Evolutionary conservation across 2,797 vertebrate genomes (phyloP).

Genomic region (Phoebastria nigripes): DNA sequence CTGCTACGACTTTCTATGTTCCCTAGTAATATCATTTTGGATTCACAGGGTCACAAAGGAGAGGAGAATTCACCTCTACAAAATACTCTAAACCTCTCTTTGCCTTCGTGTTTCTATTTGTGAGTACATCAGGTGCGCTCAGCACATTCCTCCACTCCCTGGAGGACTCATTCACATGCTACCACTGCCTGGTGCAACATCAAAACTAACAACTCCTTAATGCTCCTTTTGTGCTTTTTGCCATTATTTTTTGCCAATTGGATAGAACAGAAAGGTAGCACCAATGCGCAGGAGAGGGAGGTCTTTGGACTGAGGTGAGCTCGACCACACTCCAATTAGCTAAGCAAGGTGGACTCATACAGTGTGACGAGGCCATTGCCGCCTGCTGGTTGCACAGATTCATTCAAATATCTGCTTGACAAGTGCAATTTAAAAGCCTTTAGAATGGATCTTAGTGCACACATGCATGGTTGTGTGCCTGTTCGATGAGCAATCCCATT

Average conservation of each 20-base stretch:
- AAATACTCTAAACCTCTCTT: background rate
- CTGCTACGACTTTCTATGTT: background rate
- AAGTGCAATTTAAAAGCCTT: background rate
- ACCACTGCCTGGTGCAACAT: background rate
- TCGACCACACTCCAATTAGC: background rate
- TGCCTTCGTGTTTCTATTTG: background rate
- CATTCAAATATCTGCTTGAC: background rate
- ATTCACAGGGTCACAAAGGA: background rate
- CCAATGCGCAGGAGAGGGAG: background rate
- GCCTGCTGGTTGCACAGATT: background rate
- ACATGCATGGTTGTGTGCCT: rapidly evolving
- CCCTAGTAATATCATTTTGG: background rate
- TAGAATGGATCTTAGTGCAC: background rate
- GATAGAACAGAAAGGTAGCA: background rate
- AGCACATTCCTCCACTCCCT: background rate
- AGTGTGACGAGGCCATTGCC: background rate
- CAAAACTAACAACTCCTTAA: background rate
- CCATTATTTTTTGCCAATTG: background rate
- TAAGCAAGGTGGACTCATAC: rapidly evolving
- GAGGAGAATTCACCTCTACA: background rate
- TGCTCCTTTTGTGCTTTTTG: background rate
- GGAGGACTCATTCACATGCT: background rate
- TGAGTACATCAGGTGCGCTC: background rate
- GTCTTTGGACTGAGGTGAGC: background rate
- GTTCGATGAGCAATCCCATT: rapidly evolving